Percentiles rank a stretch among this genome's conserved stretches.
Conservation (phyloP, 2,888 invertebrate species). For the Ormyrus rosae region DNA sequence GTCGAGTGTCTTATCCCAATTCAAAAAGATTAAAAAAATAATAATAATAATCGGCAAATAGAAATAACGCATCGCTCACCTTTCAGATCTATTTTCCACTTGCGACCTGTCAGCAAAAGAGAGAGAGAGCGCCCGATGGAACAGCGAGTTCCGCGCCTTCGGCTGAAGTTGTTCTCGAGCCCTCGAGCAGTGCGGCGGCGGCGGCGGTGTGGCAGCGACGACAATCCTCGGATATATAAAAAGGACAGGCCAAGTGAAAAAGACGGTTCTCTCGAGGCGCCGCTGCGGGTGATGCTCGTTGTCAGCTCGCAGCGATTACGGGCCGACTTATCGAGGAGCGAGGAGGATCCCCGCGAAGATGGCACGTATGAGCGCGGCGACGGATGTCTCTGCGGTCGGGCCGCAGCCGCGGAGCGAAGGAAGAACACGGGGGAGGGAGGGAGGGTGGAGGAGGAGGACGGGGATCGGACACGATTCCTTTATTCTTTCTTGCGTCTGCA, state of each 20-base stretch:
- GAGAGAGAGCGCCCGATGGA: neutral
- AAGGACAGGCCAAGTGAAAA: conserved; percentile 4
- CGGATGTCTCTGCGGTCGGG: neutral
- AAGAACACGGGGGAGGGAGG: neutral
- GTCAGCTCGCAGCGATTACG: neutral
- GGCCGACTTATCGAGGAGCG: conserved; percentile 11
- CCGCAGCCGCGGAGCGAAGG: neutral
- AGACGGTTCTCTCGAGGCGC: neutral
- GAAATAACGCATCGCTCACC: conserved; percentile 18
- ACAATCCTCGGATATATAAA: conserved; percentile 5
- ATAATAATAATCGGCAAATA: too few relatives aligned
- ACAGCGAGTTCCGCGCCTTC: neutral
- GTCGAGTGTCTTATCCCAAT: too few relatives aligned
- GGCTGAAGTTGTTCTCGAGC: neutral
- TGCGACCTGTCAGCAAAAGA: neutral
- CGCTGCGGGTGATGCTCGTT: neutral
- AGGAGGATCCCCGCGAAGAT: conserved; percentile 11
- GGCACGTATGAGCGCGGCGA: conserved; percentile 14
- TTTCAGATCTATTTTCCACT: neutral
- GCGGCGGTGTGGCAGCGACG: neutral
- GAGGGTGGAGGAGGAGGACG: neutral
- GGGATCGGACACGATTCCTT: conserved; percentile 5
- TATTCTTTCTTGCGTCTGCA: conserved; percentile 29
- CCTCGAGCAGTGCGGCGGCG: neutral
- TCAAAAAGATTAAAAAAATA: too few relatives aligned